Conservation (phyloP, 2,113 vertebrate species). For the Ondatra zibethicus region DNA sequence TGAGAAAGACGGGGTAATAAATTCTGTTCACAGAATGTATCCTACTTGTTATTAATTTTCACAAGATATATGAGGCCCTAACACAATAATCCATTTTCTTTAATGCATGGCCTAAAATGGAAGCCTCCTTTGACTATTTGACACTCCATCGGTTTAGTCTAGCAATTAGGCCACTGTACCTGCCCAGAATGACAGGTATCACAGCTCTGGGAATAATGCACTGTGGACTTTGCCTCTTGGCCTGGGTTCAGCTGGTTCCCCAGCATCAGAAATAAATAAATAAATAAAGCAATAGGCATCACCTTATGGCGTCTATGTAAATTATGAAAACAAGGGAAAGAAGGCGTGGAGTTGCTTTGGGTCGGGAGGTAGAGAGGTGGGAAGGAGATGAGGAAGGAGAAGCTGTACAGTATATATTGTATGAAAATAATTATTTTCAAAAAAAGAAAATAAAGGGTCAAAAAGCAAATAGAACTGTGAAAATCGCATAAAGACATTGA, state of each 20-base stretch:
- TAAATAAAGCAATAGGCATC: neutral
- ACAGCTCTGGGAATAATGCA: neutral
- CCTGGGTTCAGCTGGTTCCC: neutral
- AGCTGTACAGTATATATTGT: too few species aligned
- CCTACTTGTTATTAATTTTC: conserved; percentile 13
- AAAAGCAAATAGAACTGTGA: neutral
- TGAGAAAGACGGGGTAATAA: conserved; percentile 50
- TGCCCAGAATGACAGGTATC: neutral
- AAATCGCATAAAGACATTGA: neutral
- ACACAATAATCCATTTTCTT: neutral
- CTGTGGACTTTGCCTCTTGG: accelerated
- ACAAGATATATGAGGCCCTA: neutral
- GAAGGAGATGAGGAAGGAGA: neutral
- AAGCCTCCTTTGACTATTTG: neutral
- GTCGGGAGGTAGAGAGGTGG: neutral
- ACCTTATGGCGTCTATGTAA: neutral
- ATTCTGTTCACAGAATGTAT: conserved; percentile 20
- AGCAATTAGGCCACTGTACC: neutral
- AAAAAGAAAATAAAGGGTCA: neutral
- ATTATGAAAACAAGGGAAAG: neutral
- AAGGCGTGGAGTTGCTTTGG: neutral
- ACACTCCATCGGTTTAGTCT: neutral
- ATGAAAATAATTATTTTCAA: neutral
- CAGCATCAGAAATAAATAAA: neutral
- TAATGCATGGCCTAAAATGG: conserved; percentile 9